Base-by-base conservation (phyloP, 2,888 invertebrate species). In the Disparrhopalites patrizii region DNA sequence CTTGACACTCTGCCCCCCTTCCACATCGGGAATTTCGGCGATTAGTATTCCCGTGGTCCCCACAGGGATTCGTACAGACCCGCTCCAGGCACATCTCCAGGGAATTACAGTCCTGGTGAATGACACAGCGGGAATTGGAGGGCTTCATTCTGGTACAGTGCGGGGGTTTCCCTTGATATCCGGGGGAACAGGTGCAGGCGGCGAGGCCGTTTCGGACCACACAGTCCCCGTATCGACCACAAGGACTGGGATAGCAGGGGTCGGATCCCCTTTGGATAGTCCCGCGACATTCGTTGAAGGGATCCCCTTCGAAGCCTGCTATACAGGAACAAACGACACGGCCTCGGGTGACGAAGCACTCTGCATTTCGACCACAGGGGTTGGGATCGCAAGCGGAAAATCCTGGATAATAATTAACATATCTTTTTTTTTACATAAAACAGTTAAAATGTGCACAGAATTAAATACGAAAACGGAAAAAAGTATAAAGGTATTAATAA, bases 21-120 rank as follows among this genome's bases (percentile, higher is more conserved):
- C 93, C 93, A 80, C 93, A 94, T 74, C 88, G 89, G n/a, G n/a
- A n/a, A 77, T 89, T 91, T 77, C 91, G 87, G n/a, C n/a, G n/a
- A n/a, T n/a, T n/a, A n/a, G n/a, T n/a, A n/a, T n/a, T n/a, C n/a
- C n/a, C n/a, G n/a, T n/a, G n/a, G 78, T 91, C 84, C 77, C 86
- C 86, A 83, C 93, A 93, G 73, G 92, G 93, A 82, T 93, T 91
- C 81, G 89, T 85, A 82, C 93, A 93, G 82, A 89, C 88, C 81
- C 88, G 86, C 82, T 90, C 89, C 82, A 91, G 85, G 84, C 93
- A 93, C 80, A 91, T 89, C 83, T 90, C 90, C 83, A 92, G 91
- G 82, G 87, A 87, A 76, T 91, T 87, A 83, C 93, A 93, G 83
- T 92, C 91, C 83, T 86, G 85, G 85, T 93, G 91, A 82, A 87